Base-by-base conservation (phyloP, 2,113 vertebrate genomes). In the Eudyptes chrysolophus region DNA sequence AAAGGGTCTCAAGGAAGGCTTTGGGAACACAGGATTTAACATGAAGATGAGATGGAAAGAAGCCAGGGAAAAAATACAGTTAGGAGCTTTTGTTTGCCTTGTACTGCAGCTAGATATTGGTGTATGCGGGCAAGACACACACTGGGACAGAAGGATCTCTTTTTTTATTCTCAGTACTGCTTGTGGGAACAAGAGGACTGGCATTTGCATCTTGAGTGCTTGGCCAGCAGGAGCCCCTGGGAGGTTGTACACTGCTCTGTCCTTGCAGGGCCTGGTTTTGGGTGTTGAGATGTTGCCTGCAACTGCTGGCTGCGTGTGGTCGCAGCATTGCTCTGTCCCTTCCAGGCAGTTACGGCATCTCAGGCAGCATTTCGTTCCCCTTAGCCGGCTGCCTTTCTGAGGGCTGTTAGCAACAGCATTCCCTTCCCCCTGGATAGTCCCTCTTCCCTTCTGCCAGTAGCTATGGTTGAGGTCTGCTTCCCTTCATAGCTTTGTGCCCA, bases 351-450 rank as follows among this genome's bases (percentile, higher is more conserved):
- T 44, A 10, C 0, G 19, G 46, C 48, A 32, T 16, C 76, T 40
- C 7, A 0, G 22, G 22, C 57, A 32, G 51, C 3, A 0, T 21
- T 83, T 20, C 0, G 0, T 40, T 72, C 27, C 26, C 16, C 16
- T 30, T 13, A 21, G 51, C 32, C 1, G 4, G 42, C 71, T 40
- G 62, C 36, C 70, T 48, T 80, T 38, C 58, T 16, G 9, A 49
- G 30, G 9, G 48, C 65, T 55, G 75, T 40, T 19, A 49, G 58
- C 27, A 38, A 3, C 42, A 32, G 11, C 22, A 4, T 30, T 21
- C 60, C 42, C 19, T 51, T 3, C 29, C 20, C 32, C 25, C 5
- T 4, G 18, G 21, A 7, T 30, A 3, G 2, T 29, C 38, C 16
- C 20, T n/a, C 66, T 58, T 52, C 27, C 36, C 36, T 27, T 40